These are phyloP conservation scores for Sycophila sp. DNA, from an alignment of 1,140 invertebrate genomes.

Conservation along the genomic window DNA sequence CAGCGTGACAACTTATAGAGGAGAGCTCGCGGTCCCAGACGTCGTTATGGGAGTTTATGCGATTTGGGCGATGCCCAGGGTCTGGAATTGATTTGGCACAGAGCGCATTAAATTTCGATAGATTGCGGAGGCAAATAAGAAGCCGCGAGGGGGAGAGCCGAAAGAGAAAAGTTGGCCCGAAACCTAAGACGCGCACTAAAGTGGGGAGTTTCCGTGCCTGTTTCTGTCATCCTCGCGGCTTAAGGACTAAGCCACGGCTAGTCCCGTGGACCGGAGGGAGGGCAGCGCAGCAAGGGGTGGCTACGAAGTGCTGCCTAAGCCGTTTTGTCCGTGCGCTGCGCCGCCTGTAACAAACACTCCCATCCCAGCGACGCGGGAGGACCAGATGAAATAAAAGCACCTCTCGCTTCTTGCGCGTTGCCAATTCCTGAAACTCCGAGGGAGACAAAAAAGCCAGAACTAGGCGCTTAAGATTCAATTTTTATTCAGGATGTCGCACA, in stretches of 20 bases:
- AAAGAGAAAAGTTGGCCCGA: conserved; percentile 21
- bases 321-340: conserved; percentile 10
- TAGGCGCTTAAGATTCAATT: too few relatives aligned
- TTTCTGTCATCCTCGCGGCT: conserved; percentile 11
- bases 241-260: conserved; percentile 1
- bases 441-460: too few relatives aligned
- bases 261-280: neutral
- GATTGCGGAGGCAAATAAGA: conserved; percentile 31
- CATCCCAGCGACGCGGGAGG: neutral
- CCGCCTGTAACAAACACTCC: conserved; percentile 1
- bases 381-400: conserved; percentile 5
- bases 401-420: too few relatives aligned
- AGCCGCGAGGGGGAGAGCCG: neutral
- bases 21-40: too few relatives aligned
- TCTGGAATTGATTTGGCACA: conserved; percentile 29
- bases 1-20: too few relatives aligned
- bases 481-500: too few relatives aligned
- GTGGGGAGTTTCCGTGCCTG: neutral
- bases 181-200: neutral
- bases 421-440: too few relatives aligned
- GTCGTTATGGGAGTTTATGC: conserved; percentile 13
- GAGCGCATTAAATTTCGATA: conserved; percentile 31
- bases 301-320: conserved; percentile 30
- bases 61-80: conserved; percentile 20
- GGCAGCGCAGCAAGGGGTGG: too few relatives aligned